Conservation (phyloP, 2,113 vertebrate species). For the Tachycineta bicolor region DNA sequence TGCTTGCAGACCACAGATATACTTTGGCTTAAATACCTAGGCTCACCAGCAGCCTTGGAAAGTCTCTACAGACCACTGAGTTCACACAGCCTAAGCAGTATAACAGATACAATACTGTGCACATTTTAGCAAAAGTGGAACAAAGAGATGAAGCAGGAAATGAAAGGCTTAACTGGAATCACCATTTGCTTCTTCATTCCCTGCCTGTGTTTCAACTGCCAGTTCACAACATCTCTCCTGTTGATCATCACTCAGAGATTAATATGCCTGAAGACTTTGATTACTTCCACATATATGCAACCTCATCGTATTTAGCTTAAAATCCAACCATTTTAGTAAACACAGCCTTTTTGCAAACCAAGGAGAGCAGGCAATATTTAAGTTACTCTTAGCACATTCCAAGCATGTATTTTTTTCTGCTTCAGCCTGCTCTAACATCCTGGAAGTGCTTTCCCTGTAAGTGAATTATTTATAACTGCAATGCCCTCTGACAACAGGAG, state of each 20-base stretch:
- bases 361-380: background rate
- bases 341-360: background rate
- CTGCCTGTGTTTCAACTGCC: background rate
- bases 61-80: background rate
- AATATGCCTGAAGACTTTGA: background rate
- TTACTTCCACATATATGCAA: background rate
- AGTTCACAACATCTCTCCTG: background rate
- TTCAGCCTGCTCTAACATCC: background rate
- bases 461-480: background rate
- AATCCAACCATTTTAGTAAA: background rate
- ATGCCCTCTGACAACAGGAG: background rate
- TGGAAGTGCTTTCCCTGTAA: background rate
- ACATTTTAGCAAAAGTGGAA: background rate
- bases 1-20: background rate
- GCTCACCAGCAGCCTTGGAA: background rate
- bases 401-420: background rate
- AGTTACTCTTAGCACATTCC: background rate
- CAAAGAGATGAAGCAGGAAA: conserved; percentile 8
- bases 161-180: background rate
- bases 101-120: background rate
- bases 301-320: background rate
- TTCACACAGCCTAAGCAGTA: background rate
- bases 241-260: background rate
- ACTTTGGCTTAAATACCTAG: background rate
- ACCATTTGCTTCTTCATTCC: background rate